Percentiles rank a stretch among this genome's conserved stretches.
phyloP scores from a whole-genome alignment of 2,113 vertebrate species.

The Pampusana beccarii region DNA sequence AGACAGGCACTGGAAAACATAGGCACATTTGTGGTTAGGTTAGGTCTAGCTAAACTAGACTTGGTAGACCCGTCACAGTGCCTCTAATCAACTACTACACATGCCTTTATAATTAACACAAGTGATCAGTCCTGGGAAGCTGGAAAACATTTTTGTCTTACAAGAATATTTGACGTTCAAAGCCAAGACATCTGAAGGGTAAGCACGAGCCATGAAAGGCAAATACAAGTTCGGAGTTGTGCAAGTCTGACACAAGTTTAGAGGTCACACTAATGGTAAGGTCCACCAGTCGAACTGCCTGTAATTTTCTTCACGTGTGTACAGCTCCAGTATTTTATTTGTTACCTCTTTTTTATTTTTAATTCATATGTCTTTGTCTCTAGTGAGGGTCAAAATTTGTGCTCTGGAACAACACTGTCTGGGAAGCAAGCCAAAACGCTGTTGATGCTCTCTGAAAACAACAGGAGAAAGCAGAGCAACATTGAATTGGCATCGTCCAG shows the following conservation, averaged over 20 bases:
- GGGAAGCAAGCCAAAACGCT: constrained; percentile 49
- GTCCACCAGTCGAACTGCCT: background rate
- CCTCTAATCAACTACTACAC: background rate
- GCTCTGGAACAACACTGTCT: constrained; percentile 33
- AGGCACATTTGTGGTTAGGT: background rate
- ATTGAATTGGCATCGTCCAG: constrained; percentile 20
- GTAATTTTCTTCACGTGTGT: background rate
- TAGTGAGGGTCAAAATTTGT: constrained; percentile 34
- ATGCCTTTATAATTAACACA: background rate
- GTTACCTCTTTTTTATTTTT: background rate
- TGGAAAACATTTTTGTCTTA: background rate
- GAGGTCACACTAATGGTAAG: background rate
- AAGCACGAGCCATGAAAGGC: background rate
- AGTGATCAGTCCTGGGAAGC: background rate
- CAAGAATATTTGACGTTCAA: background rate
- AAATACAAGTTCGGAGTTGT: background rate
- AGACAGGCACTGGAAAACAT: background rate
- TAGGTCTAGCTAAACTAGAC: background rate
- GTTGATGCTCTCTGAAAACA: constrained; percentile 49
- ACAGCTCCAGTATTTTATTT: background rate
- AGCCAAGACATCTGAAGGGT: background rate
- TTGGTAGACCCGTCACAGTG: background rate
- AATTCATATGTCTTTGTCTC: background rate
- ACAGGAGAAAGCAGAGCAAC: background rate
- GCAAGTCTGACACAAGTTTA: background rate